phyloP scores from a whole-genome alignment of 2,888 invertebrate species.

The Erynnis tages region DNA sequence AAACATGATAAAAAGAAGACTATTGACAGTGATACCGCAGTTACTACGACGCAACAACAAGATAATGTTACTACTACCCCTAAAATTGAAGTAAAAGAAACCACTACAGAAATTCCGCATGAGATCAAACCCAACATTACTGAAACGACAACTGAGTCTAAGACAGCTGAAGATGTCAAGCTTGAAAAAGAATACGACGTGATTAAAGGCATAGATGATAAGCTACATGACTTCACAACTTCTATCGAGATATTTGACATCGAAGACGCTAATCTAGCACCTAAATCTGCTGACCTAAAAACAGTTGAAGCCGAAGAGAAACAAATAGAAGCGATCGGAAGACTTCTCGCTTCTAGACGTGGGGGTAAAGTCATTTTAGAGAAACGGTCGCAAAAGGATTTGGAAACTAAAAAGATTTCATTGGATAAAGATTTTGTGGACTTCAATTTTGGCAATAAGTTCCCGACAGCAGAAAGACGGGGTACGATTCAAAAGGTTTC shows the following conservation, averaged over 20 bases:
- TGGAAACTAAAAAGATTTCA: conserved; percentile 63
- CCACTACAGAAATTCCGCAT: conserved; percentile 32
- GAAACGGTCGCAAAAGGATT: conserved; percentile 66
- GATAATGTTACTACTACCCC: conserved; percentile 33
- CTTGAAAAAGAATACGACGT: conserved; percentile 48
- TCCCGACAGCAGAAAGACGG: conserved; percentile 59
- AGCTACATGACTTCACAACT: conserved; percentile 64
- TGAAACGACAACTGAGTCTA: conserved; percentile 28
- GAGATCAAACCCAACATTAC: conserved; percentile 32
- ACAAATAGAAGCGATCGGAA: conserved; percentile 75
- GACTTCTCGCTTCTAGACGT: conserved; percentile 64
- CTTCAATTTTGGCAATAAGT: conserved; percentile 66
- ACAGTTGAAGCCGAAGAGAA: conserved; percentile 73
- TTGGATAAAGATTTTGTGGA: conserved; percentile 62
- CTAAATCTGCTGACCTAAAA: conserved; percentile 61
- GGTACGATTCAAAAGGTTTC: conserved; percentile 66
- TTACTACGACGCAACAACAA: conserved; percentile 25
- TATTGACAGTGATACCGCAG: conserved; percentile 37
- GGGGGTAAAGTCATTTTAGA: conserved; percentile 64
- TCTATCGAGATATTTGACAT: conserved; percentile 72
- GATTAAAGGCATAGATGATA: conserved; percentile 68
- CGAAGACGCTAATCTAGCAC: conserved; percentile 61
- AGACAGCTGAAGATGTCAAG: conserved; percentile 34
- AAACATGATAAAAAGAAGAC: conserved; percentile 60
- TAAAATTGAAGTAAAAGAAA: conserved; percentile 27